Percentiles rank a stretch among this genome's conserved stretches.
Evolutionary conservation across 1,140 invertebrate species (phyloP).

Genomic region (Lycorma delicatula): DNA sequence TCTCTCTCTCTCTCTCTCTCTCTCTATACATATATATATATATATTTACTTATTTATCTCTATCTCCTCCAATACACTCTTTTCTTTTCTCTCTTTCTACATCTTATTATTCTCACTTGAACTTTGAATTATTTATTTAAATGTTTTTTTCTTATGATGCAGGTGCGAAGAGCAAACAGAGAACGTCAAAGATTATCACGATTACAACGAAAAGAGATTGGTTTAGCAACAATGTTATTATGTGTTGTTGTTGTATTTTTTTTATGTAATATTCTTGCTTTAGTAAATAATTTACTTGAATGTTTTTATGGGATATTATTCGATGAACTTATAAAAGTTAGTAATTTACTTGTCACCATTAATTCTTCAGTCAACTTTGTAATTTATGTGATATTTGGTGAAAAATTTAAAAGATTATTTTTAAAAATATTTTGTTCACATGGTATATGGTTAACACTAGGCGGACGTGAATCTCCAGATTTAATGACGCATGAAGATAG

Average conservation of each 20-base stretch:
- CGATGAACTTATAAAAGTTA: conserved; percentile 71
- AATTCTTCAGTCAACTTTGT: conserved; percentile 97
- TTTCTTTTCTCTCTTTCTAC: too few relatives aligned
- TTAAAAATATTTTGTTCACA: conserved; percentile 75
- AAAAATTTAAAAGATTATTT: conserved; percentile 89
- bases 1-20: too few relatives aligned
- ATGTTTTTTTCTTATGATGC: too few relatives aligned
- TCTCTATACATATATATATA: too few relatives aligned
- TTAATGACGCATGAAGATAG: conserved; percentile 67
- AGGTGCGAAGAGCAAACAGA: conserved; percentile 72
- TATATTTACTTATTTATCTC: too few relatives aligned
- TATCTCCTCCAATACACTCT: too few relatives aligned
- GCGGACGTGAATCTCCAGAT: conserved; percentile 57
- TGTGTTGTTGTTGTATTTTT: conserved; percentile 92
- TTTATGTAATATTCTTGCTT: conserved; percentile 83
- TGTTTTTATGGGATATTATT: conserved; percentile 56
- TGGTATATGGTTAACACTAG: conserved; percentile 38
- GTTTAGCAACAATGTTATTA: conserved; percentile 85
- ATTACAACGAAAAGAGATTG: conserved; percentile 76
- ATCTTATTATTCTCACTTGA: too few relatives aligned
- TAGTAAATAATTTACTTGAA: conserved; percentile 82
- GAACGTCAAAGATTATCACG: conserved; percentile 72
- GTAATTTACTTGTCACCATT: conserved; percentile 89
- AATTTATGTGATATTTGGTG: conserved; percentile 94
- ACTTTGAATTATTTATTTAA: too few relatives aligned